Base-by-base conservation (phyloP, 2,888 invertebrate species). In the Halocaridina rubra region DNA sequence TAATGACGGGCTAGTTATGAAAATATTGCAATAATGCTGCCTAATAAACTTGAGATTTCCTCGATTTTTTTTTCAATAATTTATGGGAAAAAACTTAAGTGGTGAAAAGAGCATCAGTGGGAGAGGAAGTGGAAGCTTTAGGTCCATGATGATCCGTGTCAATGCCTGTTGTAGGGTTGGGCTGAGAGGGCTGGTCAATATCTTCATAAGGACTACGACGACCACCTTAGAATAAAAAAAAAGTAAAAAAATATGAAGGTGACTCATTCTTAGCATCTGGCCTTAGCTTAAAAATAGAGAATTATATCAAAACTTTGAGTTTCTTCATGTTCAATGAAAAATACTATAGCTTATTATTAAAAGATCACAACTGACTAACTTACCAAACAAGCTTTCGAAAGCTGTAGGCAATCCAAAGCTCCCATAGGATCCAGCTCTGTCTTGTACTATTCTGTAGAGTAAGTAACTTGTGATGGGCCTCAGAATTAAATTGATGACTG, bases 391-490 rank as follows among this genome's bases (percentile, higher is more conserved):
- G 19, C 77, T 79, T 32, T 88, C 88, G 30, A 88, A 74, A n/a
- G 86, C 86, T 30, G 88, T 76, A 22, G 88, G 88, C 29, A 87
- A 61, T 10, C 82, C 82, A 24, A 81, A 88, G 19, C 72, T 81
- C 0, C 86, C 88, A 19, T 88, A 88, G 22, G 88, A 80, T 19
- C 85, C 88, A 61, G 88, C 84, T 32, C 88, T 64, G 30, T 88
- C 88, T 19, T 77, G 74, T 16, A 86, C 33, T 39, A 88, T 78
- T 19, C 81, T 64, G 33, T 88, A 86, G 39, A 88, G 79, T 27
- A 86, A 61, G 71, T 64, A 78, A 39, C 86, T 86, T 27, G 88
- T 79, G 24, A 88, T 22, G 2, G 84, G 85, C 30, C 88, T 71
- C 46, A 84, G 64, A n/a, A 88, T 8, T 19, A 88, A 67, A 75